Base-by-base conservation (phyloP, 2,113 vertebrate genomes). In the Cheilinus undulatus region DNA sequence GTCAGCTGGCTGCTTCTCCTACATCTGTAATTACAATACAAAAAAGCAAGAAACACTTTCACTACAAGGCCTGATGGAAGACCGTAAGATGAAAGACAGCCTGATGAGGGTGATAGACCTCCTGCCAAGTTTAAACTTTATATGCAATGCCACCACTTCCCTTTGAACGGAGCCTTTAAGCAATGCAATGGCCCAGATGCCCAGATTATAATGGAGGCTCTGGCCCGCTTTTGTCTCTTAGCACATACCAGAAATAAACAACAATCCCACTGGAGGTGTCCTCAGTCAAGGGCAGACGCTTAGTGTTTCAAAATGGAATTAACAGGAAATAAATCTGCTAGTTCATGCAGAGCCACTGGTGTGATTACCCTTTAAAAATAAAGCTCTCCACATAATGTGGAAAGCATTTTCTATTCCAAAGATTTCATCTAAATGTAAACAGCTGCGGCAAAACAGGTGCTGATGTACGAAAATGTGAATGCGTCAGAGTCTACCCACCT, bases 221-320 rank as follows among this genome's bases (percentile, higher is more conserved):
- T 86, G 78, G 69, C 86, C 86, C 83, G 75, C 78, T 86, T 90
- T 73, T 85, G 78, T 87, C 78, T 88, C 71, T 63, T 68, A 76
- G 85, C 83, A 82, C 84, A 82, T 73, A 81, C 84, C 86, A 91
- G 84, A 90, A 91, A 91, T 88, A 87, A 89, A 92, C 76, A 85
- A 85, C 63, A 76, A 80, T 88, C 84, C 87, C 89, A 67, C 32
- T 5, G 61, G 82, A 83, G 76, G 56, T 72, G 87, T 87, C 81
- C 81, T 86, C 77, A 46, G 88, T 88, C 84, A 76, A 81, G 76
- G 74, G 72, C 75, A 89, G 86, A 89, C 54, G 63, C 78, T 70
- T 65, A 82, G 77, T 71, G 53, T 82, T 88, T 90, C 72, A 76
- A 34, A 78, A 73, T 45, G 69, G 54, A 85, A 69, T 40, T 38